phyloP scores from a whole-genome alignment of 1,140 invertebrate genomes.

The Linepithema humile region DNA sequence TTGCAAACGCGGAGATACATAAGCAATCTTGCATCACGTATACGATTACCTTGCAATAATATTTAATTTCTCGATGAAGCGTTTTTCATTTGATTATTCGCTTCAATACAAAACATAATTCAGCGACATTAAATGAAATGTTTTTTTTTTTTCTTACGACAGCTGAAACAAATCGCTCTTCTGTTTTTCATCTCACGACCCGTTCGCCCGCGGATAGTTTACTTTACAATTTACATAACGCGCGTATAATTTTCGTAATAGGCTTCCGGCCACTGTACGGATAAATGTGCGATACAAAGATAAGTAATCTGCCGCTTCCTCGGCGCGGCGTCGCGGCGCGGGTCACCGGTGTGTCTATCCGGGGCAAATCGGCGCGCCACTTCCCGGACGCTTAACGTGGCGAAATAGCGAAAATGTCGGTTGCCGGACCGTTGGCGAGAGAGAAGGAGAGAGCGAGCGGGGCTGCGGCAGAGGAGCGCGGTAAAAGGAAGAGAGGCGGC shows the following conservation, averaged over 20 bases:
- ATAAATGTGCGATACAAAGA: slow-evolving; percentile 35
- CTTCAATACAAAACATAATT: neutral
- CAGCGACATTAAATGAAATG: neutral
- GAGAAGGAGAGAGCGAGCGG: neutral
- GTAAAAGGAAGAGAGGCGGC: slow-evolving; percentile 29
- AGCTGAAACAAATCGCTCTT: neutral
- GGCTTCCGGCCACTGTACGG: slow-evolving; percentile 3
- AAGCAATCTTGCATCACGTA: neutral
- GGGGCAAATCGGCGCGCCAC: slow-evolving; percentile 26
- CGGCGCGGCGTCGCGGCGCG: neutral
- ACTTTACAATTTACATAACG: neutral
- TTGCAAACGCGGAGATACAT: neutral
- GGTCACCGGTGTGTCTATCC: slow-evolving; percentile 35
- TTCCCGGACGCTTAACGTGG: slow-evolving; percentile 43
- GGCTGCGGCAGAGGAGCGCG: neutral
- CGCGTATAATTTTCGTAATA: slow-evolving; percentile 28
- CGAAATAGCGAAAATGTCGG: slow-evolving; percentile 57
- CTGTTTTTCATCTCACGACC: neutral
- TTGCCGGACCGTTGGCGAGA: slow-evolving; percentile 23
- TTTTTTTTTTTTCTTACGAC: neutral
- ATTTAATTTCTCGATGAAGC: neutral
- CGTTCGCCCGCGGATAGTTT: neutral
- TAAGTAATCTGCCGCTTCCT: slow-evolving; percentile 25
- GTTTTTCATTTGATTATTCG: neutral
- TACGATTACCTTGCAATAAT: neutral